A percentile compares a stretch with the other conserved stretches of the same genome.
These are phyloP conservation scores for Campopleginae sp. DNA, from an alignment of 2,888 invertebrate species.

Conservation along the genomic window DNA sequence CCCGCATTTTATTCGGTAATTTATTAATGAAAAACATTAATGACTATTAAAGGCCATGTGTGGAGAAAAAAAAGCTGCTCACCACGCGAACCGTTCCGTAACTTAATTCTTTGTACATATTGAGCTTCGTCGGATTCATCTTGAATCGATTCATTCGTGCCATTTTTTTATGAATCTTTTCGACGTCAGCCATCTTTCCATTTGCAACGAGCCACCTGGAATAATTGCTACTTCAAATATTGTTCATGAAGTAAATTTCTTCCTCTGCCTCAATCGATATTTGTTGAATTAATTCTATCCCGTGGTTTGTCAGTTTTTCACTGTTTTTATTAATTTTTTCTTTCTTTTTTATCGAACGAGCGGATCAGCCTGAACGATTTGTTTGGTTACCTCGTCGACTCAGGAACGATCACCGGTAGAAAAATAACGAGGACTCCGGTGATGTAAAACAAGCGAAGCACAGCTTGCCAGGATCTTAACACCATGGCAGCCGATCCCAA, in stretches of 20 bases:
- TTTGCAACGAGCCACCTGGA: conserved; percentile 89
- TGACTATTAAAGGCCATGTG: not conserved
- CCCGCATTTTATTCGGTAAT: not conserved
- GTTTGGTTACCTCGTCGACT: conserved; percentile 86
- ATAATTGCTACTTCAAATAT: not conserved
- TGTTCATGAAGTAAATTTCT: not conserved
- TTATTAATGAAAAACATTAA: not conserved
- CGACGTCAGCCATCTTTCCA: conserved; percentile 86
- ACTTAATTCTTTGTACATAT: conserved; percentile 81
- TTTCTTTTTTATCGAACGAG: not conserved
- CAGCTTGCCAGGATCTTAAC: conserved; percentile 88
- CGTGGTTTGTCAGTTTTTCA: no score
- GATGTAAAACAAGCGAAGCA: conserved; percentile 88
- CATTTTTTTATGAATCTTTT: conserved; percentile 86
- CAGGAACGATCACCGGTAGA: conserved; percentile 89
- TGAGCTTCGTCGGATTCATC: conserved; percentile 85
- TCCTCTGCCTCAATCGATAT: not conserved
- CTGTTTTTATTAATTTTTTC: not conserved
- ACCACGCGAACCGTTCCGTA: conserved; percentile 67
- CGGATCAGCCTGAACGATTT: conserved; percentile 2
- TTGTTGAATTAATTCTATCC: not conserved
- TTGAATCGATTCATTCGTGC: conserved; percentile 87
- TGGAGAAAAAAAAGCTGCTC: conserved; percentile 8
- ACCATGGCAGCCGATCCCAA: conserved; percentile 89
- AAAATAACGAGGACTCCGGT: conserved; percentile 89